Evolutionary conservation across 2,888 invertebrate genomes (phyloP), one percentile per base, ranked within the genome.

Genomic region (Dinocampus coccinellae): DNA sequence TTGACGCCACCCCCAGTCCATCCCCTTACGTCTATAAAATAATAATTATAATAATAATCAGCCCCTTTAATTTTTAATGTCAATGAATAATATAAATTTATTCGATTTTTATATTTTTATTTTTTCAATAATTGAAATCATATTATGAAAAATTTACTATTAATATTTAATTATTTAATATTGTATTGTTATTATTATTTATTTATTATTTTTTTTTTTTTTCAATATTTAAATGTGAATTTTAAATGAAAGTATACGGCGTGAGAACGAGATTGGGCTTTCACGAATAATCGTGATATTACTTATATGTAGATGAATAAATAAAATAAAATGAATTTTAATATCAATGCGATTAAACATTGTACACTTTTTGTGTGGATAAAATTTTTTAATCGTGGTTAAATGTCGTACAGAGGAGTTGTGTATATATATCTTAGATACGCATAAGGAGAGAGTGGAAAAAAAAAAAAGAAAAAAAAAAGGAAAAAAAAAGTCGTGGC

Each of bases 401-500:
- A n/a, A n/a, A n/a, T n/a, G n/a, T n/a, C n/a, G n/a, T n/a, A n/a
- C n/a, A n/a, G n/a, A n/a, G n/a, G n/a, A n/a, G n/a, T 9, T 10
- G 36, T 36, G 10, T 36, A 10, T 1, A 9, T 36, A 10, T 36
- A 36, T 20, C 7, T 16, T 55, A 1, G 2, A 16, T 58, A 9
- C 58, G 34, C 34, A 34, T 29, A 16, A 36, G 16, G 33, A 64
- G 58, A 34, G 70, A 62, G 42, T 52, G 57, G 55, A 62, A 13
- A 4, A 64, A n/a, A 55, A 53, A 66, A 24, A 13, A 33, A 29
- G 22, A 67, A 62, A 13, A 4, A 64, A n/a, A 55, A 53, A 66
- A 24, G 16, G 39, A 29, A 29, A 67, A 62, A 77, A 77, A 77
- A 75, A 74, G 68, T 74, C 69, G 74, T 69, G 64, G 42, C 69